phyloP scores from a whole-genome alignment of 2,797 vertebrate genomes.

The Rhinella marina region DNA sequence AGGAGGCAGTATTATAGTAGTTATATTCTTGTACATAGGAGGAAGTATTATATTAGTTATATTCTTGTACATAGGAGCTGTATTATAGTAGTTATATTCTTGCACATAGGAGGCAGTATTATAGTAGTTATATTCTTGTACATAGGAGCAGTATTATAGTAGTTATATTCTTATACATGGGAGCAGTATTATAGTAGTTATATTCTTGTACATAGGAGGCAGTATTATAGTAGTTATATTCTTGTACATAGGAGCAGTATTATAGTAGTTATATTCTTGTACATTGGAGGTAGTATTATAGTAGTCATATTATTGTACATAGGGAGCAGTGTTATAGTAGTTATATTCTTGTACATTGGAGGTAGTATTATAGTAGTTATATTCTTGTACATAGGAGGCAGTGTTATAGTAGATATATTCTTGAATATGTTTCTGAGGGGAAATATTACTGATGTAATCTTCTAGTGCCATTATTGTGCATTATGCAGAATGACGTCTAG shows the following conservation, averaged over 20 bases:
- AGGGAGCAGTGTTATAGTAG: background rate
- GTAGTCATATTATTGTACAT: background rate
- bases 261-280: constrained; percentile 2
- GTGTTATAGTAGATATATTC: background rate
- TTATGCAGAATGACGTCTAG: background rate
- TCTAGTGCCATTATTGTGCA: background rate
- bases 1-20: background rate
- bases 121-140: no score
- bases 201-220: background rate
- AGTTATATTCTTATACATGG: no score
- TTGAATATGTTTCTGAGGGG: background rate
- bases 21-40: background rate
- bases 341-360: background rate
- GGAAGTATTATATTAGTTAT: no score
- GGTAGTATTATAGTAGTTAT: background rate
- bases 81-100: constrained; percentile 5
- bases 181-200: background rate
- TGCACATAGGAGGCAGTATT: background rate
- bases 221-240: constrained; percentile 16
- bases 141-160: background rate
- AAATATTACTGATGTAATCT: background rate
- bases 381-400: background rate
- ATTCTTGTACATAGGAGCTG: background rate
- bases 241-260: background rate
- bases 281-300: background rate